A percentile compares a stretch with the other conserved stretches of the same genome.
phyloP scores from a whole-genome alignment of 2,797 vertebrate species.

The Trachops cirrhosus region DNA sequence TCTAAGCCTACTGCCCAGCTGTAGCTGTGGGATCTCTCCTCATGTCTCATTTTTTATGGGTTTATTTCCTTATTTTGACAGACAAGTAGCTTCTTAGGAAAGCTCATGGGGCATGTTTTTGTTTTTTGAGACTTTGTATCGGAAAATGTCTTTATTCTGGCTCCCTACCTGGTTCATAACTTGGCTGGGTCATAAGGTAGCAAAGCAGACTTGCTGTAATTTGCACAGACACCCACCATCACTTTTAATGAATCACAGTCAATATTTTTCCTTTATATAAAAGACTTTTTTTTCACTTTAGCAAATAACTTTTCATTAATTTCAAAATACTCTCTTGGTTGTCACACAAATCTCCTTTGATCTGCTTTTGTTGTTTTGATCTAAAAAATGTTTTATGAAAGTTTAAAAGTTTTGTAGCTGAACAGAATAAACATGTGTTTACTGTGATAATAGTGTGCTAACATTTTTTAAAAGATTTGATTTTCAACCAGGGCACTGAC shows the following conservation, averaged over 20 bases:
- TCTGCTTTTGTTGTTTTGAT: neutral
- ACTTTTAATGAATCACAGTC: neutral
- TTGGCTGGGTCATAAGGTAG: neutral
- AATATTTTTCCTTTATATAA: neutral
- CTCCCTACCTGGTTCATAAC: neutral
- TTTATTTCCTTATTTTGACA: conserved; percentile 28
- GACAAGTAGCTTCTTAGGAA: neutral
- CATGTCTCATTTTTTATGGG: neutral
- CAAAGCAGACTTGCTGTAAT: neutral
- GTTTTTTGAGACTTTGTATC: conserved; percentile 11
- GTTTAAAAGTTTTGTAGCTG: conserved; percentile 30
- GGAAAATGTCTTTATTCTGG: conserved; percentile 13
- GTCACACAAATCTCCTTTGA: conserved; percentile 33
- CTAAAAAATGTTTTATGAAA: conserved; percentile 27
- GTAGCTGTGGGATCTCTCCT: neutral
- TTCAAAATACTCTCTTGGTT: conserved; percentile 30
- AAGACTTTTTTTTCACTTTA: neutral
- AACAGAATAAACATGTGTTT: conserved; percentile 20
- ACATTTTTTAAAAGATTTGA: neutral
- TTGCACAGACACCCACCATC: neutral
- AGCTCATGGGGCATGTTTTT: neutral
- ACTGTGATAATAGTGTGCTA: neutral
- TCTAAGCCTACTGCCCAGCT: neutral
- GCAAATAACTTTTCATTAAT: conserved; percentile 31
- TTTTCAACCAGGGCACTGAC: neutral